Evolutionary conservation across 2,797 vertebrate genomes (phyloP), one percentile per base, ranked within the genome.

Genomic region (Crotalus adamanteus): DNA sequence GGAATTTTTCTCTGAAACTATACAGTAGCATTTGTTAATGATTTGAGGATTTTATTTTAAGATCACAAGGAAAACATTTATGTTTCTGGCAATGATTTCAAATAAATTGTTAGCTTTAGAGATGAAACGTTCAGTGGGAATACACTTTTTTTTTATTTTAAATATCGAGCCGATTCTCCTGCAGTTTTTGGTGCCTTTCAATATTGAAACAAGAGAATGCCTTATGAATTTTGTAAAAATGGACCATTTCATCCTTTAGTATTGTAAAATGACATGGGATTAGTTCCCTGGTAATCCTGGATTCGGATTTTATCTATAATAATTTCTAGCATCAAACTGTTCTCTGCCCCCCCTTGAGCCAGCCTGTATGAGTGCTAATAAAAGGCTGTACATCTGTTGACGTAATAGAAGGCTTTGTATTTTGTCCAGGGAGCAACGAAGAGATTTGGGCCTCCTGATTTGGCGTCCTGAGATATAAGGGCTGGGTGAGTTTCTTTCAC

Each of bases 381-480:
- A 86, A 47, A 56, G 61, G 0, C 47, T 12, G 1, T 0, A 13
- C 57, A 42, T 73, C 2, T 1, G 63, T 91, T 16, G 93, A 59
- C 56, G 11, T 63, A n/a, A 16, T 63, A 25, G 0, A 88, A 22
- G 51, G 59, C 42, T 37, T 85, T 86, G 14, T 16, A 0, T 87
- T 73, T 56, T 8, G 90, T 90, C 28, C 31, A 12, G 86, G 87
- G 25, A 59, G 42, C 56, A 28, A 26, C 42, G 90, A 69, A 73
- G 42, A 78, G 53, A 55, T 90, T 95, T 86, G 90, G n/a, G n/a
- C 53, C 90, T 25, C 61, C 61, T 0, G 20, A 42, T 87, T 86
- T 88, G 7, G 83, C 4, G 63, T 93, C 92, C 78, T n/a, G 55
- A 89, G 92, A 93, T 87, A 14, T 90, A 0, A 92, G 92, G 93